Base-by-base conservation (phyloP, 2,797 vertebrate species). In the Acestrorhynchus altus region DNA sequence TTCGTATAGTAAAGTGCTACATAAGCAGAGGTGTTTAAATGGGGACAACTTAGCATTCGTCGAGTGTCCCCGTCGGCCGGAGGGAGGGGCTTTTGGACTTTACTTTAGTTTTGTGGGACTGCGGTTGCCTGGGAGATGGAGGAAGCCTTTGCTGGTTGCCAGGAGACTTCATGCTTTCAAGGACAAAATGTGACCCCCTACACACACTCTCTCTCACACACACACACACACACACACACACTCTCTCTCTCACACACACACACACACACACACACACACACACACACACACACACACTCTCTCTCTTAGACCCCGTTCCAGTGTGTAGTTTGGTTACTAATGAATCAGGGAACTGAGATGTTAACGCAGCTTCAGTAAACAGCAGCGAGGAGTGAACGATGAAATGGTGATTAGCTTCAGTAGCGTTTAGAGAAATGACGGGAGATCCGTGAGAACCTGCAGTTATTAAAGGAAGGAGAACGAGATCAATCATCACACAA, bases 81-180 rank as follows among this genome's bases (percentile, higher is more conserved):
- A 67, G 67, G 40, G 60, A 60, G 79, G 69, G 63, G 61, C 42
- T 15, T 66, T 66, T 22, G 4, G 35, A 46, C 31, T 78, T 24
- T 72, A 76, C 72, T 75, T 81, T 56, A 56, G 52, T 56, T 56
- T 67, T 18, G 66, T 76, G 79, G 79, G 70, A 66, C 73, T 81
- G 69, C 79, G 24, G 79, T 85, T 78, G 72, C 83, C 76, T 72
- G 67, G 79, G 79, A 63, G 74, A 81, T 74, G 72, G 81, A 82
- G 72, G 84, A 84, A 79, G 81, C 83, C 81, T 78, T 74, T 79
- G 72, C 76, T 74, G 39, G 83, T 83, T 87, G 84, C 82, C 83
- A 80, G 72, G 86, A 87, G 81, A 85, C 74, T 39, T 72, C 76
- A 84, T 64, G 77, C 79, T 76, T 79, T 82, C 71, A 82, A 49